These are phyloP conservation scores for Tricholaema leucomelas DNA, from an alignment of 2,113 vertebrate genomes.

Conservation along the genomic window DNA sequence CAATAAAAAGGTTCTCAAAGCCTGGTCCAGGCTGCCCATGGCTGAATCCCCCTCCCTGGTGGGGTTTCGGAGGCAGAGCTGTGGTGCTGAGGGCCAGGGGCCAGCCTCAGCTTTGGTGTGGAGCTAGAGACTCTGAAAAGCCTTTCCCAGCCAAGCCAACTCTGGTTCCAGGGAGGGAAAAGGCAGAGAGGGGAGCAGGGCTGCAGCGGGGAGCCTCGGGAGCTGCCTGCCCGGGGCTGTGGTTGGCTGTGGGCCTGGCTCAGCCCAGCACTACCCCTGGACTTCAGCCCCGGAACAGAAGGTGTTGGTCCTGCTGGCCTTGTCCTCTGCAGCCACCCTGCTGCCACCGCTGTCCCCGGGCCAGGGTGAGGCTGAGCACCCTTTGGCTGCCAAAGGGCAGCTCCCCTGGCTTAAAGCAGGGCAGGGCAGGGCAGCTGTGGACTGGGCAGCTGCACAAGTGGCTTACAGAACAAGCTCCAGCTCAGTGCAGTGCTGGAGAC, in stretches of 20 bases:
- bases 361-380: neutral
- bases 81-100: too few relatives aligned
- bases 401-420: neutral
- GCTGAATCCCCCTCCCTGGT: too few relatives aligned
- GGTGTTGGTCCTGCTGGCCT: slow-evolving; percentile 44
- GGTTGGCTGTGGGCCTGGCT: slow-evolving; percentile 11
- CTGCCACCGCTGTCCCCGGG: neutral
- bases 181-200: neutral
- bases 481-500: rapidly evolving
- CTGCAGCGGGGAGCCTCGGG: rapidly evolving
- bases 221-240: neutral
- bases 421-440: neutral
- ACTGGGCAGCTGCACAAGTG: rapidly evolving
- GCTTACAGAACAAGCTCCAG: neutral
- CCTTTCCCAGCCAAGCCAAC: too few relatives aligned
- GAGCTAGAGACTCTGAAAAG: too few relatives aligned
- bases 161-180: neutral
- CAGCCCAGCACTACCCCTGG: slow-evolving; percentile 29
- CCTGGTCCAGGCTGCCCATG: too few relatives aligned
- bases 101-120: too few relatives aligned
- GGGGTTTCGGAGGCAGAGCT: too few relatives aligned
- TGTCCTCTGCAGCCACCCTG: slow-evolving; percentile 20
- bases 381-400: neutral
- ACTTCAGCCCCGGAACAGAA: slow-evolving; percentile 67
- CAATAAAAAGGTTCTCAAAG: too few relatives aligned